A percentile compares a stretch with the other conserved stretches of the same genome.
These are phyloP conservation scores for Rhinophrynus dorsalis DNA, from an alignment of 2,797 vertebrate genomes.

Conservation along the genomic window DNA sequence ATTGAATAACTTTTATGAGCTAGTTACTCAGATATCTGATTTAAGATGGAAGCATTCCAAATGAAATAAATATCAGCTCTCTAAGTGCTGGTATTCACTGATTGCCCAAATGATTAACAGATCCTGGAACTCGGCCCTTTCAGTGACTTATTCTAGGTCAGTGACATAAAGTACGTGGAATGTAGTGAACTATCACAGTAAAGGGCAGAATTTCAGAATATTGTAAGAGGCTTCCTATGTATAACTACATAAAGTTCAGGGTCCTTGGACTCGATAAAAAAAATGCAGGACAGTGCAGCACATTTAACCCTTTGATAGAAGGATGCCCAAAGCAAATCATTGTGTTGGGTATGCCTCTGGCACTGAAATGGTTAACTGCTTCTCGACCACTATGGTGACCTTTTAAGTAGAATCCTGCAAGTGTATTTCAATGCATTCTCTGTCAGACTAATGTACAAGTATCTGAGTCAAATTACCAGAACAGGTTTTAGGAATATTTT, in stretches of 20 bases:
- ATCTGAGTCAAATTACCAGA: too few species aligned
- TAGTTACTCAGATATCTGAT: conserved; percentile 46
- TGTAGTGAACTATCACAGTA: conserved; percentile 1
- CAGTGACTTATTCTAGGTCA: conserved; percentile 47
- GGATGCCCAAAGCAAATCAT: too few species aligned
- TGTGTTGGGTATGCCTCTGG: too few species aligned
- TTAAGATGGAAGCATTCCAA: conserved; percentile 45
- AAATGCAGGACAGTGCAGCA: too few species aligned
- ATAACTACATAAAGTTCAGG: conserved; percentile 10
- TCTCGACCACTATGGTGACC: too few species aligned
- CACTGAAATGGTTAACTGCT: too few species aligned
- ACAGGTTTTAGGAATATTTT: too few species aligned
- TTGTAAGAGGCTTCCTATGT: conserved; percentile 24
- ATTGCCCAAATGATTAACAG: conserved; percentile 46
- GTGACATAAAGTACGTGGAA: conserved; percentile 44
- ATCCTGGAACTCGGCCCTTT: conserved; percentile 30
- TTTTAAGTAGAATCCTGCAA: too few species aligned
- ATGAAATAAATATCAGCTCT: conserved; percentile 46
- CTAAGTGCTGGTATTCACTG: conserved; percentile 38
- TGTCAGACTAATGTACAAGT: too few species aligned
- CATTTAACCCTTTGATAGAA: too few species aligned
- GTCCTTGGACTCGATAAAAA: neutral
- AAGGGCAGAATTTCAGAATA: conserved; percentile 25
- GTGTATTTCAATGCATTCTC: too few species aligned
- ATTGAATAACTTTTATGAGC: conserved; percentile 50